Conservation (phyloP, 2,888 invertebrate species). For the Horisme vitalbata region DNA sequence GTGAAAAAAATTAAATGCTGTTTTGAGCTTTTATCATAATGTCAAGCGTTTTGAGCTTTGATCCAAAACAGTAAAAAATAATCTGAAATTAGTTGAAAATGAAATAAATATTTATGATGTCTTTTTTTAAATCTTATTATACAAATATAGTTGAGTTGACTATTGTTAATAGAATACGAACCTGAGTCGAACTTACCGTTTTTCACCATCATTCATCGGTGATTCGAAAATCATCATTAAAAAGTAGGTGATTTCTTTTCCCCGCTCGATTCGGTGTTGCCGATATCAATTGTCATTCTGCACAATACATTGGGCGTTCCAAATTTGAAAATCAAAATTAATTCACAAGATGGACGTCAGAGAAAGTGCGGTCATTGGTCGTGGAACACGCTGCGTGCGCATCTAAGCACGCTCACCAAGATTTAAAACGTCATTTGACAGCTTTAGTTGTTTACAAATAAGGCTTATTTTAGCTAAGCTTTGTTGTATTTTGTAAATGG, state of each 20-base stretch:
- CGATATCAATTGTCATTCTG: constrained; percentile 37
- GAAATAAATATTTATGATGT: too few species aligned
- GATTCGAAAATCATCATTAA: neutral
- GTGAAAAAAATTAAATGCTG: too few species aligned
- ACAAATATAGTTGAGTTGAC: too few species aligned
- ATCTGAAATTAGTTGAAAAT: too few species aligned
- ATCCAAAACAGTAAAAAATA: too few species aligned
- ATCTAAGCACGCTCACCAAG: constrained; percentile 59
- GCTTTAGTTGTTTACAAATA: constrained; percentile 20
- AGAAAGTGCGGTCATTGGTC: constrained; percentile 82
- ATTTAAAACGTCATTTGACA: constrained; percentile 23
- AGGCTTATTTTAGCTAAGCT: constrained; percentile 29
- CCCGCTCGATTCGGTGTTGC: constrained; percentile 4
- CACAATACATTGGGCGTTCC: constrained; percentile 54
- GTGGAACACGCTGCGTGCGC: constrained; percentile 67
- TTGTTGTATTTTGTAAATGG: too few species aligned
- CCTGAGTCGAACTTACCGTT: too few species aligned
- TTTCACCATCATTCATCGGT: neutral
- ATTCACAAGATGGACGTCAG: constrained; percentile 68
- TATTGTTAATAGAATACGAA: too few species aligned
- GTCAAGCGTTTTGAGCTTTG: too few species aligned
- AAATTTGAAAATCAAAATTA: constrained; percentile 67
- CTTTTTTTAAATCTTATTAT: too few species aligned
- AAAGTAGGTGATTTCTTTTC: constrained; percentile 11
- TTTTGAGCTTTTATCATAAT: too few species aligned